phyloP scores from a whole-genome alignment of 2,888 invertebrate species.

The Salticus scenicus region DNA sequence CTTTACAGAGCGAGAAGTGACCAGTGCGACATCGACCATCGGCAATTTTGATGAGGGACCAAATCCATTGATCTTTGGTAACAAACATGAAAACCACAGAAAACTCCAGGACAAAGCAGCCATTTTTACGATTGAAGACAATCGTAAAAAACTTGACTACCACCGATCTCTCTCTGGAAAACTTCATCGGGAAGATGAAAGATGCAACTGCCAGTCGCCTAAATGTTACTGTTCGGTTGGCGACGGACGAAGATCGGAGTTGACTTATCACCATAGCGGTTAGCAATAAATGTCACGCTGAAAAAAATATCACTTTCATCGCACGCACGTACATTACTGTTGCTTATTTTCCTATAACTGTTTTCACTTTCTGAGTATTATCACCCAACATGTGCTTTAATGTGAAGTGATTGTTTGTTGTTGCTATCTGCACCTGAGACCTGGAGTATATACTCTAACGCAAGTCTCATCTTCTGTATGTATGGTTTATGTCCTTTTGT shows the following conservation, averaged over 20 bases:
- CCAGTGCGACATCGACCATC: constrained; percentile 9
- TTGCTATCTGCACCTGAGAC: too few relatives aligned
- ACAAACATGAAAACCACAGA: constrained; percentile 45
- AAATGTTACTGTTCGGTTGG: constrained; percentile 63
- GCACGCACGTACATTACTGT: not conserved
- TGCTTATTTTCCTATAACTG: not conserved
- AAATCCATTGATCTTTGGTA: constrained; percentile 28
- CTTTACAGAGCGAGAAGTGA: constrained; percentile 28
- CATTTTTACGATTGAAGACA: constrained; percentile 62
- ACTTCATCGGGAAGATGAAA: not conserved
- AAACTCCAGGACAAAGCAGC: constrained; percentile 50
- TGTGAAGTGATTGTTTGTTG: too few relatives aligned
- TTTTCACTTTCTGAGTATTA: too few relatives aligned
- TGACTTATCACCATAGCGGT: constrained; percentile 27
- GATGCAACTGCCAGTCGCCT: constrained; percentile 50
- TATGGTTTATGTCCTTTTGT: too few relatives aligned
- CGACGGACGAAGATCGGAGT: constrained; percentile 38
- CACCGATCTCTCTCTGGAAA: constrained; percentile 12
- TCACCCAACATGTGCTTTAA: too few relatives aligned
- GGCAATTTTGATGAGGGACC: constrained; percentile 34
- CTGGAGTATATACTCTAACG: too few relatives aligned
- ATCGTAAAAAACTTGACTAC: not conserved
- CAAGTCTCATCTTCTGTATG: too few relatives aligned
- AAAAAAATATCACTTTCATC: not conserved
- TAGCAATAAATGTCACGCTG: constrained; percentile 16